phyloP scores from a whole-genome alignment of 2,797 vertebrate species.

The Rhabdomys pumilio region DNA sequence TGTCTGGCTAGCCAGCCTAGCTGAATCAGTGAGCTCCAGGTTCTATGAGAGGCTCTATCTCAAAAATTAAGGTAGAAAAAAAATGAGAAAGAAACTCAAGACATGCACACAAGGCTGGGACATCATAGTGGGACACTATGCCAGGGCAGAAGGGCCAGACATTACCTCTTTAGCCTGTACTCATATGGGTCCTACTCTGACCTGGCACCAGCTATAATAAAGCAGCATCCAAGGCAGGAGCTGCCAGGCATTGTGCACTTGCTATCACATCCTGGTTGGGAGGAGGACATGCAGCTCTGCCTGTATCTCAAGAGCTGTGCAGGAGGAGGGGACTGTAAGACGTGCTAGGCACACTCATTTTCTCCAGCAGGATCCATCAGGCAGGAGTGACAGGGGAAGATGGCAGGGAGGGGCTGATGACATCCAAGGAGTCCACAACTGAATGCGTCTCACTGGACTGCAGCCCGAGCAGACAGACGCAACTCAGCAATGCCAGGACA shows the following conservation, averaged over 20 bases:
- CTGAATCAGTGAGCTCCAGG: background rate
- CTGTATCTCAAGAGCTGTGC: background rate
- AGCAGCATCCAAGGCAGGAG: background rate
- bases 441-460: conserved; percentile 65
- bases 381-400: conserved; percentile 40
- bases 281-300: background rate
- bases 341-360: background rate
- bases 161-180: background rate
- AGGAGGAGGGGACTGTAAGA: background rate
- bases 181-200: background rate
- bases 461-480: conserved; percentile 59
- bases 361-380: accelerated
- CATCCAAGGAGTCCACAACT: conserved; percentile 27
- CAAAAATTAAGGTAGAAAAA: background rate
- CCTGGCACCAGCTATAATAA: background rate
- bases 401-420: conserved; percentile 31
- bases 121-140: background rate
- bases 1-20: background rate
- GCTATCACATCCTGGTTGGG: background rate
- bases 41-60: background rate
- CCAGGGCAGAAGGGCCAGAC: background rate
- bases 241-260: background rate
- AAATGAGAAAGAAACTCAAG: background rate
- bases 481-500: conserved; percentile 24
- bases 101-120: background rate